Conservation (phyloP, 2,888 invertebrate genomes). For the Lasioglossum leucozonium region DNA sequence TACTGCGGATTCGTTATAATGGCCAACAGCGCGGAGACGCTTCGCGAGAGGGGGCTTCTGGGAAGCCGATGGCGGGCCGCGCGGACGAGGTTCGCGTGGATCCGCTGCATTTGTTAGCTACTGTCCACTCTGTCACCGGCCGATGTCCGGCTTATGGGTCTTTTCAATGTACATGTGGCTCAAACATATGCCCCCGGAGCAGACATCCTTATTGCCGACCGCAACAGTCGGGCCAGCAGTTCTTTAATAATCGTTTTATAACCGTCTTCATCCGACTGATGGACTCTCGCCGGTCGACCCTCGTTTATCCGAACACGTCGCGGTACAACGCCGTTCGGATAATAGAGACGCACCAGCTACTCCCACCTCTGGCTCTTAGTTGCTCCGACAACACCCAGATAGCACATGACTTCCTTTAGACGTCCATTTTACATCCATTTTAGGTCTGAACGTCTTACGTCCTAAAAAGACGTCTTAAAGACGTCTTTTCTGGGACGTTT, state of each 20-base stretch:
- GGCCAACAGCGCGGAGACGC: not conserved
- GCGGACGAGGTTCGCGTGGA: constrained; percentile 17
- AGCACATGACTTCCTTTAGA: no score
- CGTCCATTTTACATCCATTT: no score
- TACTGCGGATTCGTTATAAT: constrained; percentile 51
- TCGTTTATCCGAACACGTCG: not conserved
- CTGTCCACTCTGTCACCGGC: constrained; percentile 20
- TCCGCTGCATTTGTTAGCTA: constrained; percentile 26
- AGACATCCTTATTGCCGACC: not conserved
- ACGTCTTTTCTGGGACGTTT: no score
- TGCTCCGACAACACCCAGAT: no score
- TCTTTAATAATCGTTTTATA: not conserved
- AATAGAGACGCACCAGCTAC: not conserved
- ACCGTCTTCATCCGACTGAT: not conserved
- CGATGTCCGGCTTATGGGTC: not conserved
- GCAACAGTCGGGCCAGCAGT: not conserved
- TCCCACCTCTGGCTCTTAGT: not conserved
- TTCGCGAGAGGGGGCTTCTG: constrained; percentile 34
- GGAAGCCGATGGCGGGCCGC: constrained; percentile 32
- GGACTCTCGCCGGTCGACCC: not conserved
- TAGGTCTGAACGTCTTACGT: no score
- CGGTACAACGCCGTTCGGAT: not conserved
- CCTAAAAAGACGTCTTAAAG: no score
- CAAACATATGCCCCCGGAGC: not conserved
- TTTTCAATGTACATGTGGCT: not conserved